Evolutionary conservation across 2,888 invertebrate genomes (phyloP).

Genomic region (Eupelmus urozonus): DNA sequence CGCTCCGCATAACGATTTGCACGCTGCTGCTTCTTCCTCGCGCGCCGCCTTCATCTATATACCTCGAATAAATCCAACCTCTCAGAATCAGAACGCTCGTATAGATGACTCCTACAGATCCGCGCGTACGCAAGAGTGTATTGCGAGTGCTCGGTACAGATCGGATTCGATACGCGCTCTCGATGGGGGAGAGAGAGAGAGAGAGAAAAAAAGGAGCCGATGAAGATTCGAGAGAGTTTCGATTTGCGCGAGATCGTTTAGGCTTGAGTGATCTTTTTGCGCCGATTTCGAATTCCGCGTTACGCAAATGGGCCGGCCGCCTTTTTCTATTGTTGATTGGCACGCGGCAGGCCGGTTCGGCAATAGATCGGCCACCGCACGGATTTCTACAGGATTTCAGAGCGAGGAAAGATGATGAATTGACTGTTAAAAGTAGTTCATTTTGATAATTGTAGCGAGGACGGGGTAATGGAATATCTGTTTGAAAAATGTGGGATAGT

Average conservation of each 20-base stretch:
- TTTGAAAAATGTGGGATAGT: background rate
- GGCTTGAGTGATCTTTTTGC: slow-evolving; percentile 1
- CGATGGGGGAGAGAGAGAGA: background rate
- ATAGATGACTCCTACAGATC: slow-evolving; percentile 34
- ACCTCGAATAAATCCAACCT: background rate
- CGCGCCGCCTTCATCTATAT: background rate
- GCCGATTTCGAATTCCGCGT: slow-evolving; percentile 22
- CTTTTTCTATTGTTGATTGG: slow-evolving; percentile 17
- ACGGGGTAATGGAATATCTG: background rate
- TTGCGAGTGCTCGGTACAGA: background rate
- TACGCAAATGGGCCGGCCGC: slow-evolving; percentile 33
- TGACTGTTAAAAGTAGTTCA: too few species aligned
- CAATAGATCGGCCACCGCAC: too few species aligned
- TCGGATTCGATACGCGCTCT: slow-evolving; percentile 4
- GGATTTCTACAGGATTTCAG: background rate
- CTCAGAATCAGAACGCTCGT: slow-evolving; percentile 13
- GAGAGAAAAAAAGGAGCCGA: background rate
- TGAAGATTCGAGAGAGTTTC: slow-evolving; percentile 19
- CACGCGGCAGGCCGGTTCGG: background rate
- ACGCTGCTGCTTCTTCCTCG: slow-evolving; percentile 13
- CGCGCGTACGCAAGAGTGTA: background rate
- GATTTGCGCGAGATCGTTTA: background rate
- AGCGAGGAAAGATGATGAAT: background rate
- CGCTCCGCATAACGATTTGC: slow-evolving; percentile 10
- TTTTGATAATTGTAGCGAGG: too few species aligned